These are phyloP conservation scores for Hetaerina americana DNA, from an alignment of 1,140 invertebrate genomes.

Conservation along the genomic window DNA sequence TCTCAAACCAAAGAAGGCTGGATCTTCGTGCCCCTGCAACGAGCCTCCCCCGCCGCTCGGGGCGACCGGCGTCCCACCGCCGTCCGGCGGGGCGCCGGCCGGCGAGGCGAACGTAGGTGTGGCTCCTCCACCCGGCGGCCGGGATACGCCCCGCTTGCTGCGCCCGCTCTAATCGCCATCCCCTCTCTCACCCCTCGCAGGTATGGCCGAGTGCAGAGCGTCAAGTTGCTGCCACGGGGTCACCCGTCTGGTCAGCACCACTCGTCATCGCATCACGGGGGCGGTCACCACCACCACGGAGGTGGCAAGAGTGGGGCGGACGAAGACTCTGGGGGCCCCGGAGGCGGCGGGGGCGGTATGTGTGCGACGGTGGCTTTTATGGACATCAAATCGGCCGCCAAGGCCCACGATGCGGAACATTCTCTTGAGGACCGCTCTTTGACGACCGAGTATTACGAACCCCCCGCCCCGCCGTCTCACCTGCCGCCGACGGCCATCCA, in stretches of 20 bases:
- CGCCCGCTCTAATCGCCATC: no score
- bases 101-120: no score
- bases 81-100: no score
- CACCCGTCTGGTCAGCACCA: constrained; percentile 17
- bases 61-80: no score
- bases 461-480: constrained; percentile 39
- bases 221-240: constrained; percentile 67
- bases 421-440: constrained; percentile 72
- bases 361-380: constrained; percentile 87
- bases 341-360: constrained; percentile 44
- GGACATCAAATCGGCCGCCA: constrained; percentile 90
- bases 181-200: constrained; percentile 44
- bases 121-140: no score
- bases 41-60: no score
- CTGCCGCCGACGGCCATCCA: constrained; percentile 23
- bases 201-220: constrained; percentile 93
- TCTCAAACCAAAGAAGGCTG: no score
- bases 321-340: constrained; percentile 30
- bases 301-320: constrained; percentile 26
- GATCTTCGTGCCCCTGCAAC: no score
- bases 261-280: constrained; percentile 10
- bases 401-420: constrained; percentile 81
- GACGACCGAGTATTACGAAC: constrained; percentile 88
- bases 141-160: no score
- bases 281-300: constrained; percentile 16